Evolutionary conservation across 2,113 vertebrate species (phyloP), one percentile per base, ranked within the genome.

Genomic region (Gadus macrocephalus): DNA sequence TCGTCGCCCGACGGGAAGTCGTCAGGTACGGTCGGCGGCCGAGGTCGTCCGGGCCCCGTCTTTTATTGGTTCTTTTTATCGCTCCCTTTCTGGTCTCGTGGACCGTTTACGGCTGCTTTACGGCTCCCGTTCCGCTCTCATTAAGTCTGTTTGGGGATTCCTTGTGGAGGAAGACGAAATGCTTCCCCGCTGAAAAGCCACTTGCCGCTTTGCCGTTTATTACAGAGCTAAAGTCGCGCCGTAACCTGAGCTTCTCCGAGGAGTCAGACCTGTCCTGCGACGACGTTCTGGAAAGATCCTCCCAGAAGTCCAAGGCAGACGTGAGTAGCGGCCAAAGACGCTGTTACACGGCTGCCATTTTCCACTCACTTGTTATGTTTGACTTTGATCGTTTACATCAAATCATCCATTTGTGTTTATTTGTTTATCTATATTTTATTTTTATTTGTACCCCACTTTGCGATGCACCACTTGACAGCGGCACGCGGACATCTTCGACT

Each of bases 191-290:
- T 22, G 25, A 17, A 60, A 60, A 59, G 16, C 7, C 5, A 6
- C 20, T n/a, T 62, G 61, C 12, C 20, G 38, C n/a, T 28, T 14
- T 28, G 25, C 25, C 31, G 15, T 62, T 69, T 67, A 0, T 53
- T 59, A 16, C 71, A 62, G 25, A 16, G 61, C 67, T n/a, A 78
- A 94, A 94, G 72, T 87, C 96, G 0, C 93, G 95, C 15, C 92
- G 92, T 22, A 96, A 96, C 80, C 67, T 97, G 79, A 99, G 97
- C 78, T 96, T 96, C 86, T 99, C 97, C 0, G 97, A 99, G 79
- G 97, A 99, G 73, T 99, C 97, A 0, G 97, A 99, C 85, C 93
- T 98, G 67, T 99, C 97, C 78, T 99, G 95, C 2, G 97, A 99
- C 0, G 97, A 99, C 16, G 79, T 98, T 71, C 87, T 99, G 53